Evolutionary conservation across 2,113 vertebrate genomes (phyloP).

Genomic region (Tragelaphus imberbis): DNA sequence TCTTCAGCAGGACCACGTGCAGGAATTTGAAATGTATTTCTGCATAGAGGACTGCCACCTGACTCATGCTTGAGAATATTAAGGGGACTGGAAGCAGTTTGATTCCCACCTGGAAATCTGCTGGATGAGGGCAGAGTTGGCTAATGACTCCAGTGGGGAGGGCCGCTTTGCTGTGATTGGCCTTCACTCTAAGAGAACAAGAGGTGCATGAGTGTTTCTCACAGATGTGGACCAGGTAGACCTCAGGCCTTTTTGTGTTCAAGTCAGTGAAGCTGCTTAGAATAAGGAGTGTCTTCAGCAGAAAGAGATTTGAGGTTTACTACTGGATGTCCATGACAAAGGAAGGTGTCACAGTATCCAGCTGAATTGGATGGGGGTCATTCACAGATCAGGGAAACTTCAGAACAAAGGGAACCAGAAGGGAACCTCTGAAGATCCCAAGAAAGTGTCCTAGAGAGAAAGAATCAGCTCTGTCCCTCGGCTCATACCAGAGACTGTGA

Average conservation of each 20-base stretch:
- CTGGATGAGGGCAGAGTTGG: background rate
- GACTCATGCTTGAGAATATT: background rate
- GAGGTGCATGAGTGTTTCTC: background rate
- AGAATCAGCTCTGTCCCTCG: background rate
- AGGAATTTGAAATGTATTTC: background rate
- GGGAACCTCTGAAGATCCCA: background rate
- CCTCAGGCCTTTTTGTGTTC: background rate
- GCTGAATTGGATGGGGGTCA: background rate
- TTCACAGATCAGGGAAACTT: background rate
- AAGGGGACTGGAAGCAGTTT: background rate
- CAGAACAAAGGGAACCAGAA: background rate
- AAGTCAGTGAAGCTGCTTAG: background rate
- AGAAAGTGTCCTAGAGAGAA: background rate
- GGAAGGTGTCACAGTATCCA: background rate
- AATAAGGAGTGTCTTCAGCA: background rate
- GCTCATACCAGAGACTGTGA: background rate
- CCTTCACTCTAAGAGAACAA: background rate
- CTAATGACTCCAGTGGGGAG: background rate
- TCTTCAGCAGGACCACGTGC: background rate
- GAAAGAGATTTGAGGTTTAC: background rate
- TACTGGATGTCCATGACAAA: background rate
- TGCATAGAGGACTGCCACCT: background rate
- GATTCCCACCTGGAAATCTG: background rate
- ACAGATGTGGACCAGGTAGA: background rate
- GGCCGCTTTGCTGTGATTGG: background rate